Conservation (phyloP, 2,888 invertebrate genomes). For the Ornithoptera alexandrae region DNA sequence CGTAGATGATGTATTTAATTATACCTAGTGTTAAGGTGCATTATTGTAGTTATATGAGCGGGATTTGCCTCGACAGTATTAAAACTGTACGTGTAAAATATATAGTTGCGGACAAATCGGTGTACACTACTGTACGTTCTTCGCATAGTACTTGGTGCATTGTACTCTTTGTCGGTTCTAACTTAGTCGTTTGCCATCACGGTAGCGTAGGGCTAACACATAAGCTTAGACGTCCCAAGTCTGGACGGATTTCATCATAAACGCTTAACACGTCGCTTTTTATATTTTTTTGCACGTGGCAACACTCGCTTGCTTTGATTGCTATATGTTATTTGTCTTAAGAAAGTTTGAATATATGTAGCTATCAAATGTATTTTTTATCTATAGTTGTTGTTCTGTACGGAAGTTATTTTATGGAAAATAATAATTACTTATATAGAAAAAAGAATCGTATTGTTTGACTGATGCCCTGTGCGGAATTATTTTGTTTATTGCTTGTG, state of each 20-base stretch:
- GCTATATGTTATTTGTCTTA: slow-evolving; percentile 2
- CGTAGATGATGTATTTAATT: slow-evolving; percentile 39
- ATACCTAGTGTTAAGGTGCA: slow-evolving; percentile 66
- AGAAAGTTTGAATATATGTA: slow-evolving; percentile 9
- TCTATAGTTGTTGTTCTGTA: slow-evolving; percentile 24
- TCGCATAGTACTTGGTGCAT: slow-evolving; percentile 77
- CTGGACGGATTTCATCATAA: not conserved
- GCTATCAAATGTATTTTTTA: slow-evolving; percentile 10
- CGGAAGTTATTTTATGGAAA: slow-evolving; percentile 19
- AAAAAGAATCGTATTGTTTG: slow-evolving; percentile 34
- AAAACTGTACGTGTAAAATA: slow-evolving; percentile 69
- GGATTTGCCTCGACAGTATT: slow-evolving; percentile 76
- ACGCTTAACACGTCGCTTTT: slow-evolving; percentile 37
- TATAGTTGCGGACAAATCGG: slow-evolving; percentile 63
- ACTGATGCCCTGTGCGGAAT: slow-evolving; percentile 42
- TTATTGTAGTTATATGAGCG: slow-evolving; percentile 54
- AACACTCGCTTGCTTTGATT: slow-evolving; percentile 30
- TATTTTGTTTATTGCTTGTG: slow-evolving; percentile 67
- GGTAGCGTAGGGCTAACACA: slow-evolving; percentile 17
- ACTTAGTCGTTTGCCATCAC: slow-evolving; percentile 26
- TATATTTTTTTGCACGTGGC: slow-evolving; percentile 30
- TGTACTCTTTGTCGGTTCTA: slow-evolving; percentile 64
- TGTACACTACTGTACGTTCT: slow-evolving; percentile 75
- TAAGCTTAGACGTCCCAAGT: slow-evolving; percentile 2
- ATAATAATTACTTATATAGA: slow-evolving; percentile 26